Evolutionary conservation across 2,888 invertebrate species (phyloP).

Genomic region (Cybosia mesomella): DNA sequence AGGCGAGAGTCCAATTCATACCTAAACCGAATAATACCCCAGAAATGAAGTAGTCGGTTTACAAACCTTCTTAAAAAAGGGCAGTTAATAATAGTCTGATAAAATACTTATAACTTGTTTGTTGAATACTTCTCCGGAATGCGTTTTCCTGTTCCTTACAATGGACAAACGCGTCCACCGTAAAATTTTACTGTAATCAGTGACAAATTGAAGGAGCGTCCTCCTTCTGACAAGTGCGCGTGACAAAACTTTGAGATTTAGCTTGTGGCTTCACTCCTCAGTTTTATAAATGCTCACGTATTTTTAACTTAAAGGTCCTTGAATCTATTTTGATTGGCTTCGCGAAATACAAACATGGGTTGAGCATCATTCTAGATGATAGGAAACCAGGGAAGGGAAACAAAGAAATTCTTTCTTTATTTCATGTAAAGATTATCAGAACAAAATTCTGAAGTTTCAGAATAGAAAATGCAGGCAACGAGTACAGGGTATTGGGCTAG

Average conservation of each 20-base stretch:
- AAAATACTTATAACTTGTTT: conserved; percentile 1
- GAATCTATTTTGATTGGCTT: not conserved
- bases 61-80: not conserved
- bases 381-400: not conserved
- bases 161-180: conserved; percentile 8
- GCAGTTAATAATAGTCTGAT: not conserved
- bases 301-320: not conserved
- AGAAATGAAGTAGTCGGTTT: not conserved
- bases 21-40: not conserved
- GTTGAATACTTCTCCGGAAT: not conserved
- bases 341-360: not conserved
- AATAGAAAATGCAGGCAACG: no score
- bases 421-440: not conserved
- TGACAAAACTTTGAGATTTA: conserved; percentile 23
- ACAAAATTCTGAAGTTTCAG: not conserved
- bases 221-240: conserved; percentile 15
- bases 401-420: not conserved
- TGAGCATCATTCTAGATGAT: not conserved
- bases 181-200: conserved; percentile 27
- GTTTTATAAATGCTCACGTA: conserved; percentile 4
- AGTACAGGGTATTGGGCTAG: no score
- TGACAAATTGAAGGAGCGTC: conserved; percentile 30
- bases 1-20: no score
- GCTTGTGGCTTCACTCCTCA: not conserved
- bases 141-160: conserved; percentile 7